A percentile compares a stretch with the other conserved stretches of the same genome.
phyloP scores from a whole-genome alignment of 1,140 invertebrate species.

The Polypedilum vanderplanki region DNA sequence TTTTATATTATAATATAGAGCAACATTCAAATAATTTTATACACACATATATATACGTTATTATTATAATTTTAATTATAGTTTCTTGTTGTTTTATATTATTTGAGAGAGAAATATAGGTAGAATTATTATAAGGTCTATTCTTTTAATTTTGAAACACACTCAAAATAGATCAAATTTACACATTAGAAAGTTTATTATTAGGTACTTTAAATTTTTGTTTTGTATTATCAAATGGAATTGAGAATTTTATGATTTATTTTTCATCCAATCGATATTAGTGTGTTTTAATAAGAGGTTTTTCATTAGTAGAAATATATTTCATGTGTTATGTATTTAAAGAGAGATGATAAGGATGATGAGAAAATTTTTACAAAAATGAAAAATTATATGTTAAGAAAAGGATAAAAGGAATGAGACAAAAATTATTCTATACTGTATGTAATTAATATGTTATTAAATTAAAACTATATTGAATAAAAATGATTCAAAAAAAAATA shows the following conservation, averaged over 20 bases:
- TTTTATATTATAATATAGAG: too few species aligned
- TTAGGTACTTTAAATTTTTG: not conserved
- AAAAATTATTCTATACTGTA: slow-evolving; percentile 20
- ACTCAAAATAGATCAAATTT: not conserved
- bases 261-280: slow-evolving; percentile 18
- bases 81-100: too few species aligned
- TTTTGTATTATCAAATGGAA: not conserved
- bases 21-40: too few species aligned
- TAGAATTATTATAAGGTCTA: too few species aligned
- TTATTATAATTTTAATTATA: too few species aligned
- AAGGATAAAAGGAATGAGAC: slow-evolving; percentile 7
- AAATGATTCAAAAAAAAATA: not conserved
- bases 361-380: slow-evolving; percentile 19
- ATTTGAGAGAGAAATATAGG: too few species aligned
- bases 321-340: slow-evolving; percentile 14
- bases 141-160: not conserved
- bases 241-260: not conserved
- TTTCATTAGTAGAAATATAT: slow-evolving; percentile 16
- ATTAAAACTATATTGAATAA: slow-evolving; percentile 15
- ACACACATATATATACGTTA: too few species aligned
- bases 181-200: slow-evolving; percentile 3
- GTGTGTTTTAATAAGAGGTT: not conserved
- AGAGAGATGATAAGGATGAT: not conserved
- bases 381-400: slow-evolving; percentile 12
- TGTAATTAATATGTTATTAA: slow-evolving; percentile 20